Evolutionary conservation across 2,888 invertebrate genomes (phyloP).

Genomic region (Agonopterix alstromeriana): DNA sequence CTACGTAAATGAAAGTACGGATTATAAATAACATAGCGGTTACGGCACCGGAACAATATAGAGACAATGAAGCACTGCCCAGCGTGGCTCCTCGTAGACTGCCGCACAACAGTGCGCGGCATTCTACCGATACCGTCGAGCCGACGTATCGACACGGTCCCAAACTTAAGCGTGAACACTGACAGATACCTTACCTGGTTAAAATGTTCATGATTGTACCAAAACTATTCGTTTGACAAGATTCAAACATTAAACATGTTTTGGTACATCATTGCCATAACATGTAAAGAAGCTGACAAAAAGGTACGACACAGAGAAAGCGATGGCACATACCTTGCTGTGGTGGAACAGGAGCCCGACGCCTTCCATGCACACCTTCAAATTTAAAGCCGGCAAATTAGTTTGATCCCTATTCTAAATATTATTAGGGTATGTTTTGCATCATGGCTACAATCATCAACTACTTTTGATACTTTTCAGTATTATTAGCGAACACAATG

Average conservation of each 20-base stretch:
- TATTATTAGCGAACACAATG: too few relatives aligned
- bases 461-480: too few relatives aligned
- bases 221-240: slow-evolving; percentile 21
- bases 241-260: slow-evolving; percentile 21
- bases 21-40: slow-evolving; percentile 38
- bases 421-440: too few relatives aligned
- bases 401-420: too few relatives aligned
- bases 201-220: slow-evolving; percentile 35
- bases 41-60: slow-evolving; percentile 60
- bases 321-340: slow-evolving; percentile 90
- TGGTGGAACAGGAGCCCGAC: slow-evolving; percentile 99
- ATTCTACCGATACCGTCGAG: slow-evolving; percentile 28
- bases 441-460: too few relatives aligned
- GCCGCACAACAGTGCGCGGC: slow-evolving; percentile 33
- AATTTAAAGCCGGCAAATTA: slow-evolving; percentile 6
- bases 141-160: slow-evolving; percentile 39
- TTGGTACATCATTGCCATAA: slow-evolving; percentile 53
- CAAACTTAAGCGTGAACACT: slow-evolving; percentile 61
- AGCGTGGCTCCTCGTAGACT: slow-evolving; percentile 34
- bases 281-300: slow-evolving; percentile 64
- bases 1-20: slow-evolving; percentile 34
- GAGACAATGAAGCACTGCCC: slow-evolving; percentile 55
- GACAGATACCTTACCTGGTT: slow-evolving; percentile 63
- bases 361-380: slow-evolving; percentile 97
- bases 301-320: slow-evolving; percentile 33